Conservation (phyloP, 2,888 invertebrate genomes). For the Theretra japonica region DNA sequence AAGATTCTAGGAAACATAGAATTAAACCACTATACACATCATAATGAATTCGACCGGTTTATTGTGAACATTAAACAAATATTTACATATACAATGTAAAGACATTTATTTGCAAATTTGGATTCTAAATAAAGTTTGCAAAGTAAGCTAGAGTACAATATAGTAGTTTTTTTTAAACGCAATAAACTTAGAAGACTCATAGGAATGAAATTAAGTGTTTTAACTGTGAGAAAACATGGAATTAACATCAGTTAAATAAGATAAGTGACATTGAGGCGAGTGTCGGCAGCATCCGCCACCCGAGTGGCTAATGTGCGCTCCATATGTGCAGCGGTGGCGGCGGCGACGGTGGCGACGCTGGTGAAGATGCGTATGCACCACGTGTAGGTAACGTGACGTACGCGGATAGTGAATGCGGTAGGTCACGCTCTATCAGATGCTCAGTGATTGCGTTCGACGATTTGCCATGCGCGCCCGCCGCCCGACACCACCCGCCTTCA, state of each 20-base stretch:
- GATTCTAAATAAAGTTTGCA: neutral
- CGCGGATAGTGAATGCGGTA: slow-evolving; percentile 51
- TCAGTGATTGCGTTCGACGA: slow-evolving; percentile 45
- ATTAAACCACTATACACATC: slow-evolving; percentile 1
- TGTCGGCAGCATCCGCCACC: neutral
- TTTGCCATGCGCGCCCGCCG: slow-evolving; percentile 38
- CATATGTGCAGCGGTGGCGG: slow-evolving; percentile 31
- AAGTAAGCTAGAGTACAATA: neutral
- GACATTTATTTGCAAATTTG: slow-evolving; percentile 17
- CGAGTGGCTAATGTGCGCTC: slow-evolving; percentile 14
- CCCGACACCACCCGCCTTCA: slow-evolving; percentile 36
- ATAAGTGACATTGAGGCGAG: neutral
- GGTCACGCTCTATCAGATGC: slow-evolving; percentile 56
- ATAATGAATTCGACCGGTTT: slow-evolving; percentile 32
- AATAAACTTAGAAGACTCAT: neutral
- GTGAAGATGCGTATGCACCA: slow-evolving; percentile 26
- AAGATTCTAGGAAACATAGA: slow-evolving; percentile 15
- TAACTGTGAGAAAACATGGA: neutral
- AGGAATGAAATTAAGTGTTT: neutral
- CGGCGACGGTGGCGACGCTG: neutral
- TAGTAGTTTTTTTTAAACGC: neutral
- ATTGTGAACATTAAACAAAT: slow-evolving; percentile 28
- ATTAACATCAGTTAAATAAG: neutral
- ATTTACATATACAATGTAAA: neutral
- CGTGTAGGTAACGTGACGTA: slow-evolving; percentile 39